phyloP scores from a whole-genome alignment of 1,140 invertebrate genomes.

The Lethocerus indicus region DNA sequence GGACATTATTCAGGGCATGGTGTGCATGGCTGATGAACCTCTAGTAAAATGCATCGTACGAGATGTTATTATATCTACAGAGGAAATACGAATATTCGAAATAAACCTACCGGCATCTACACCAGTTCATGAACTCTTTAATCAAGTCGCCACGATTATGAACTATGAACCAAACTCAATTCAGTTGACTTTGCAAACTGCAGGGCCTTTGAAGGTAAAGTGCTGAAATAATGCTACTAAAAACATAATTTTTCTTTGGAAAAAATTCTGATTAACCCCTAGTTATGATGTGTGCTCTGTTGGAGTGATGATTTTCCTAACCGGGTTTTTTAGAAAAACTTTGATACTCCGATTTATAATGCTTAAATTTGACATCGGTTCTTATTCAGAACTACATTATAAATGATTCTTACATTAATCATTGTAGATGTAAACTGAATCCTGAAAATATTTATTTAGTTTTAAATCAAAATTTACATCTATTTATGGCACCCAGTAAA shows the following conservation, averaged over 20 bases:
- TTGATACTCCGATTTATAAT: too few species aligned
- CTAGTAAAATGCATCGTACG: conserved; percentile 14
- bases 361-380: too few species aligned
- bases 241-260: conserved; percentile 1
- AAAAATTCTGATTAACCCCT: too few species aligned
- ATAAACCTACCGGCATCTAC: conserved; percentile 8
- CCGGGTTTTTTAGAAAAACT: too few species aligned
- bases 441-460: too few species aligned
- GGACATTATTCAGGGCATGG: conserved; percentile 17
- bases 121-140: conserved; percentile 12
- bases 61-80: conserved; percentile 2
- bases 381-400: too few species aligned
- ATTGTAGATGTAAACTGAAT: too few species aligned
- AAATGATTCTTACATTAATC: too few species aligned
- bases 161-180: conserved; percentile 13
- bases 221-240: neutral
- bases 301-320: too few species aligned
- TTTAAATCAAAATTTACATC: too few species aligned
- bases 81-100: conserved; percentile 8
- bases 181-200: conserved; percentile 8
- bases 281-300: too few species aligned
- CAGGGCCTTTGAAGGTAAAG: neutral
- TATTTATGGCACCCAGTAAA: too few species aligned
- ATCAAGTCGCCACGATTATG: conserved; percentile 10
- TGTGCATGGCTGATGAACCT: conserved; percentile 11